Evolutionary conservation across 2,797 vertebrate species (phyloP), one percentile per base, ranked within the genome.

Genomic region (Microctenopoma lineatum): DNA sequence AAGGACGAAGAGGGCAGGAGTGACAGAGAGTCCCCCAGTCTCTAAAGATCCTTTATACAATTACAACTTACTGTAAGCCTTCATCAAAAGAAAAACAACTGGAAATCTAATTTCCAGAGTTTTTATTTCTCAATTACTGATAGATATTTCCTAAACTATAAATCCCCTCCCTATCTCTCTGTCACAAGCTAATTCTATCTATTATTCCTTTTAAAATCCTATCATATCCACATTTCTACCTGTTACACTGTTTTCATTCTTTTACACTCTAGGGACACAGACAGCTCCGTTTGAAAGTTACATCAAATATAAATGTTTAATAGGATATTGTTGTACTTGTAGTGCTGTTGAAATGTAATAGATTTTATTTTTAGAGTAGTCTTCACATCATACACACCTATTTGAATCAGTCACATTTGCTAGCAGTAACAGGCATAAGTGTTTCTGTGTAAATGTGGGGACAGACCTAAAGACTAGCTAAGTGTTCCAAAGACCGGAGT

Each of bases 21-120:
- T 61, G 71, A 77, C 67, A 64, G 51, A 66, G 69, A 82, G 79
- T 73, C 84, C 48, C 67, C 18, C 59, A 63, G 85, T 82, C 87
- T 84, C 54, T 73, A 50, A 82, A 77, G 58, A 52, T 88, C 68
- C 67, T 82, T 90, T 83, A 92, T 86, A 66, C 67, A 82, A 92
- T 90, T 90, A 90, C 66, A 83, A 81, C 59, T 88, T 92, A 90
- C 88, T 77, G 89, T 90, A 89, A 92, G 59, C 64, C 52, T 80
- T 73, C 27, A 59, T 84, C 75, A 69, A 79, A 70, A n/a, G n/a
- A 65, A 78, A 84, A 68, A 48, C 65, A 75, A 79, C 84, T 73
- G 87, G 88, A 88, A 89, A 90, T 87, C 65, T 59, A 32, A 83
- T 87, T 84, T 84, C 53, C 64, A 46, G 78, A 72, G 45, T 80